These are phyloP conservation scores for Guaruba guarouba DNA, from an alignment of 2,113 vertebrate species.

Conservation along the genomic window DNA sequence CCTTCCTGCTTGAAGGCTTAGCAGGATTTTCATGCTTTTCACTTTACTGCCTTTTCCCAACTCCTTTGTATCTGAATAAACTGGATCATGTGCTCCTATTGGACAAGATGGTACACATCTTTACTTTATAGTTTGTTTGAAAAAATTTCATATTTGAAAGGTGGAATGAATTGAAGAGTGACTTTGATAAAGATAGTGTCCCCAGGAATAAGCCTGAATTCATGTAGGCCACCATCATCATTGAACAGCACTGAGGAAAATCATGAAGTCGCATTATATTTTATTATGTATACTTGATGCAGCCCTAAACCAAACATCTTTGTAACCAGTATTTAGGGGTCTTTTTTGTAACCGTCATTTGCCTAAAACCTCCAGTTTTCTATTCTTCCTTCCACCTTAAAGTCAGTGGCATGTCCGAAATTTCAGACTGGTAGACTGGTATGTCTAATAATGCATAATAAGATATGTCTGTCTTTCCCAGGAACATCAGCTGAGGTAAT, in stretches of 20 bases:
- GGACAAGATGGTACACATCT: not conserved
- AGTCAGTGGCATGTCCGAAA: not conserved
- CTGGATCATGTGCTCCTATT: rapidly evolving
- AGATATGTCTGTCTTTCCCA: not conserved
- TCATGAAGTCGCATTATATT: not conserved
- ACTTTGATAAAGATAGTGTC: not conserved
- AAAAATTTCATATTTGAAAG: not conserved
- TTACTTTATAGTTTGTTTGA: not conserved
- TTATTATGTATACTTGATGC: not conserved
- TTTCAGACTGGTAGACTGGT: not conserved
- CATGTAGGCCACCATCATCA: not conserved
- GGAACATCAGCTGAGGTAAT: not conserved
- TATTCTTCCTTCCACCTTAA: not conserved
- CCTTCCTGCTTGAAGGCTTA: not conserved
- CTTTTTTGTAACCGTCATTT: not conserved
- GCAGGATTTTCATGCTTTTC: not conserved
- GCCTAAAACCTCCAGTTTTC: not conserved
- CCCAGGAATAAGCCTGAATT: not conserved
- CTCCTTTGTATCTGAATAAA: not conserved
- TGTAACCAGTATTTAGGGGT: not conserved
- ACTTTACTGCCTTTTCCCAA: not conserved
- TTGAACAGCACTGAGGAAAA: not conserved
- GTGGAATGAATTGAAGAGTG: not conserved
- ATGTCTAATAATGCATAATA: not conserved
- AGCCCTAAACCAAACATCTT: not conserved